phyloP scores from a whole-genome alignment of 53 echinoderm and acorn worm species.

The Arbacia lixula region DNA sequence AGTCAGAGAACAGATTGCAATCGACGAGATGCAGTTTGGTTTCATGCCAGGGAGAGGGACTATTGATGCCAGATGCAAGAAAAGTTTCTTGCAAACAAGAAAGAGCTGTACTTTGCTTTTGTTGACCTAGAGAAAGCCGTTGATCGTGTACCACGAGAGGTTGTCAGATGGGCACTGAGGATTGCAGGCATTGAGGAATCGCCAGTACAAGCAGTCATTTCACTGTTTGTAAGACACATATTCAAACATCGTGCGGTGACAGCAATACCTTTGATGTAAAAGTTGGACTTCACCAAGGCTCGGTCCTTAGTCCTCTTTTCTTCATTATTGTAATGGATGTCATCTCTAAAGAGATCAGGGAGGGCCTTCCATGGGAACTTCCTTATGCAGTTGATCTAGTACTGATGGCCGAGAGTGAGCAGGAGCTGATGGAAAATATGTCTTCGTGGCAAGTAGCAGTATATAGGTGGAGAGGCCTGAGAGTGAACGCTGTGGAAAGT shows the following conservation, averaged over 20 bases:
- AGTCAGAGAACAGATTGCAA: conserved; percentile 43
- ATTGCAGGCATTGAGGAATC: conserved; percentile 51
- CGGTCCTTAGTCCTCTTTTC: conserved; percentile 55
- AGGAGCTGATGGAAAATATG: conserved; percentile 14
- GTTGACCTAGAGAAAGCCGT: conserved; percentile 58
- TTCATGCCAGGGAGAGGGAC: conserved; percentile 56
- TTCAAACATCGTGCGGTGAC: conserved; percentile 14
- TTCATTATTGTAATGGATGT: conserved; percentile 54
- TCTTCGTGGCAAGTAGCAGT: too few species aligned
- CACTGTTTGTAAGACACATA: conserved; percentile 33
- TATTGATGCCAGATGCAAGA: conserved; percentile 60
- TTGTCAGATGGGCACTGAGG: conserved; percentile 58
- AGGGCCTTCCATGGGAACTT: conserved; percentile 47
- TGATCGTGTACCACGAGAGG: conserved; percentile 54
- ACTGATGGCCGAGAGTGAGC: conserved; percentile 19
- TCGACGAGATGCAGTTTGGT: conserved; percentile 62
- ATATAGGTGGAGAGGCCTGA: too few species aligned
- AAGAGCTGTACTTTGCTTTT: conserved; percentile 53
- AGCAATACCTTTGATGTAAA: conserved; percentile 42
- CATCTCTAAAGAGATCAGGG: conserved; percentile 31
- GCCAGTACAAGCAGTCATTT: conserved; percentile 40
- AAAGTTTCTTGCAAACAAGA: conserved; percentile 52
- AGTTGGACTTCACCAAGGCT: conserved; percentile 52
- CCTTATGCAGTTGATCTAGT: conserved; percentile 59
- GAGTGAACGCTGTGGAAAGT: too few species aligned